These are phyloP conservation scores for Saimiri boliviensis DNA, from an alignment of 2,113 vertebrate genomes.

Conservation along the genomic window DNA sequence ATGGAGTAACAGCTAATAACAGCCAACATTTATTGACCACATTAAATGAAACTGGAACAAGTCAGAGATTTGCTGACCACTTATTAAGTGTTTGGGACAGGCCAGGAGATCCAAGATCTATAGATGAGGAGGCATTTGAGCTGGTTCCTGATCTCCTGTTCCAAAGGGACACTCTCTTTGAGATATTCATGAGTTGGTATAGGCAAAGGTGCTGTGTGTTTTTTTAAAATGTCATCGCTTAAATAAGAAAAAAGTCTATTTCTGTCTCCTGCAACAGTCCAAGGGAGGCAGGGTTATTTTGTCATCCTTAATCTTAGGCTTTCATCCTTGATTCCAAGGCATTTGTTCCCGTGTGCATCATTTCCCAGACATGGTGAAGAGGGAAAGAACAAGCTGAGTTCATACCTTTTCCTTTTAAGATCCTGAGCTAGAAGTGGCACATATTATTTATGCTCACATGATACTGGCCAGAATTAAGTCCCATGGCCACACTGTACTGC, in stretches of 20 bases:
- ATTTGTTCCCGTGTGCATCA: neutral
- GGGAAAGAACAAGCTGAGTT: neutral
- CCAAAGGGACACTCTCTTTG: neutral
- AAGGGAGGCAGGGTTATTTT: neutral
- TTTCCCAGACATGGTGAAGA: neutral
- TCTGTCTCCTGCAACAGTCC: neutral
- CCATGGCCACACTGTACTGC: too few species aligned
- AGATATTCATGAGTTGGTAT: neutral
- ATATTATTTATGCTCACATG: neutral
- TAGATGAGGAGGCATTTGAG: neutral
- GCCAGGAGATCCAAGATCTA: neutral
- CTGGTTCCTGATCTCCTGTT: neutral
- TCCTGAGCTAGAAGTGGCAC: neutral
- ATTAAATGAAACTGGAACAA: neutral
- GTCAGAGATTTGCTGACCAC: neutral
- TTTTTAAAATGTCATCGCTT: neutral
- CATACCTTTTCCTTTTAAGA: neutral
- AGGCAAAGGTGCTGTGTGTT: neutral
- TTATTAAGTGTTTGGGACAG: neutral
- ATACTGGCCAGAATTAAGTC: neutral
- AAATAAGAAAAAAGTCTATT: neutral
- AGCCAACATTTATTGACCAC: neutral
- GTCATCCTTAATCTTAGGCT: neutral
- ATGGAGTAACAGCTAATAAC: too few species aligned
- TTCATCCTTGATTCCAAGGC: neutral